These are phyloP conservation scores for Clistopyga incitator DNA, from an alignment of 2,888 invertebrate species.

Conservation along the genomic window DNA sequence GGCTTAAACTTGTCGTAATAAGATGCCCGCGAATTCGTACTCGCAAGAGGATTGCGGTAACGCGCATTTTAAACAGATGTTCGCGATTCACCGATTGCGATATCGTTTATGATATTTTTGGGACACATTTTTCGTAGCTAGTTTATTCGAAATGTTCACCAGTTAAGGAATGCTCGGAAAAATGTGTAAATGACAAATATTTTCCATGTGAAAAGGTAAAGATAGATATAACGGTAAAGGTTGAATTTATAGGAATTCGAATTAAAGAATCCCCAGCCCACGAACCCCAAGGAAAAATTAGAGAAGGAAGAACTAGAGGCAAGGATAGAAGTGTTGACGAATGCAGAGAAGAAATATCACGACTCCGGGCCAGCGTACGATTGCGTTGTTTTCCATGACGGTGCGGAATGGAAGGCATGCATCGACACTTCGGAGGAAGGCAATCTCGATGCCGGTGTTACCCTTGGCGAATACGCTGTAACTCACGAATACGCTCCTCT, in stretches of 20 bases:
- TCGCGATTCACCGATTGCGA: conserved; percentile 27
- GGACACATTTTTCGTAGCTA: too few species aligned
- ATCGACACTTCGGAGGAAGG: conserved; percentile 94
- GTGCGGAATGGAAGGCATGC: conserved; percentile 95
- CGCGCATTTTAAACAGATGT: conserved; percentile 8
- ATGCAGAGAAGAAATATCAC: conserved; percentile 93
- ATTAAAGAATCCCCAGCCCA: conserved; percentile 86
- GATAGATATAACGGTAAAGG: not conserved
- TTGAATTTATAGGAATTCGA: conserved; percentile 87
- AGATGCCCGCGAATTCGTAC: not conserved
- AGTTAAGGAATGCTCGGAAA: not conserved
- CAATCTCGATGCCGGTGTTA: conserved; percentile 90
- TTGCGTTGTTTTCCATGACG: conserved; percentile 97
- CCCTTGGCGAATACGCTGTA: conserved; percentile 92
- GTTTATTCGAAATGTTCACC: not conserved
- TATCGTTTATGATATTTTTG: conserved; percentile 5
- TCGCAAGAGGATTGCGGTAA: conserved; percentile 21
- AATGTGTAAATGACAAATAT: not conserved
- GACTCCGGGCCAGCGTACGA: conserved; percentile 97
- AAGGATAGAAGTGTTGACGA: conserved; percentile 92
- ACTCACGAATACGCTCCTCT: conserved; percentile 92
- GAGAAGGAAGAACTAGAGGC: conserved; percentile 95
- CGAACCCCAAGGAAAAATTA: conserved; percentile 90
- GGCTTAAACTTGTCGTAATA: conserved; percentile 33
- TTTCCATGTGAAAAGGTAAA: not conserved